Base-by-base conservation (phyloP, 2,797 vertebrate species). In the Fundulus diaphanus region DNA sequence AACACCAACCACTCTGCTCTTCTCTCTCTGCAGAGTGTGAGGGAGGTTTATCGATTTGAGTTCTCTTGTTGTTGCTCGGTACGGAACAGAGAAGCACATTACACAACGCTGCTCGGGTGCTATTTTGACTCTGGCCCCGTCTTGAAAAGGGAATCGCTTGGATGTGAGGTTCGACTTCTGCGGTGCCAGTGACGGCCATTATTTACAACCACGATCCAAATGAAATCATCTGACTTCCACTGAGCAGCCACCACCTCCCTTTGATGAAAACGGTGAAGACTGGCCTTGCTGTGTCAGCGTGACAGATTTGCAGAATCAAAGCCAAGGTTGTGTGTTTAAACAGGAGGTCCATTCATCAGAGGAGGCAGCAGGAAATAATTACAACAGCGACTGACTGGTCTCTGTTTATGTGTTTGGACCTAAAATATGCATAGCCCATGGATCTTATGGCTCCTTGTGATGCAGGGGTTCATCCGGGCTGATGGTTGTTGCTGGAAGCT, bases 31-130 rank as follows among this genome's bases (percentile, higher is more conserved):
- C 83, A 73, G 78, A 86, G 74, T 91, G 89, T 88, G 91, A 92
- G 90, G 91, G 93, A 93, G 90, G 90, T 59, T 84, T 92, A 95
- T 95, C 78, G 93, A 95, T 94, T 82, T 63, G 70, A 91, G 71
- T 80, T 82, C 87, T 88, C 79, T 87, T 57, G 87, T 87, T 92
- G 89, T 90, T 88, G 90, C 73, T 54, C 79, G 59, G 82, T 74
- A 82, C 74, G 79, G 89, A 91, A 77, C 74, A 86, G 80, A 89
- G 82, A 88, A 79, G 87, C 90, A 83, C 88, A 90, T 93, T 95
- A 95, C 92, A 94, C 93, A 94, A 95, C 90, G 74, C 66, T 1
- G 73, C 81, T 82, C 33, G 69, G 69, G 83, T 88, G 90, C 92
- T 93, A 94, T 95, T 94, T 94, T 90, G 74, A 92, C 89, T 79